Evolutionary conservation across 1,140 invertebrate species (phyloP), one percentile per base, ranked within the genome.

Genomic region (Cataglyphis hispanica): DNA sequence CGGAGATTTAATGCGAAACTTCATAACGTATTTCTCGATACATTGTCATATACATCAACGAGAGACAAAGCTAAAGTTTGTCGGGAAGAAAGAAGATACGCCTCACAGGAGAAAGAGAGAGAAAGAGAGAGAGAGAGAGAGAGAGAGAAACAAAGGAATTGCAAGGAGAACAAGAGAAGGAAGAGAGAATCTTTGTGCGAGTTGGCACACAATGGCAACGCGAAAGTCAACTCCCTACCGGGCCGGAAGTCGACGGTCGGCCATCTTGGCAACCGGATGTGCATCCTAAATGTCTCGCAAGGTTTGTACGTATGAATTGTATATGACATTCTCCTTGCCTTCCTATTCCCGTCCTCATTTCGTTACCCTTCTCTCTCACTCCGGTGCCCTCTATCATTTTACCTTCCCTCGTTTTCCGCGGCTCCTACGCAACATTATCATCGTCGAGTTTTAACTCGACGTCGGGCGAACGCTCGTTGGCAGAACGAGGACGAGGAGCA

Each of bases 241-340:
- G 74, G 91, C 86, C 91, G 91, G 91, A 92, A 91, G 91, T 91
- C 86, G 88, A 92, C 81, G 88, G 91, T 91, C 91, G 89, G 91
- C 91, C 91, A 91, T 92, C 91, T 92, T 92, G 91, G 89, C 88
- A 92, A 88, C 84, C 89, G 91, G 90, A 92, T 87, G 91, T 91
- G 88, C 89, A 91, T 92, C 87, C 91, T 92, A 92, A 91, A 92
- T 91, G 91, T 91, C 91, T 91, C 86, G 88, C 83, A 86, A 91
- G 89, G 90, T 91, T 92, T 91, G 91, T 91, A 87, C 88, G 86
- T 91, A 88, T 75, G 83, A 90, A 90, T 90, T 87, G 86, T 90
- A 87, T 81, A 89, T 84, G 80, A 74, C 69, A 64, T 89, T 66
- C 78, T 87, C 61, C 67, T 87, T 81, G 58, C 75, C 80, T 70